Base-by-base conservation (phyloP, 1,140 invertebrate genomes). In the Lepeophtheirus salmonis region DNA sequence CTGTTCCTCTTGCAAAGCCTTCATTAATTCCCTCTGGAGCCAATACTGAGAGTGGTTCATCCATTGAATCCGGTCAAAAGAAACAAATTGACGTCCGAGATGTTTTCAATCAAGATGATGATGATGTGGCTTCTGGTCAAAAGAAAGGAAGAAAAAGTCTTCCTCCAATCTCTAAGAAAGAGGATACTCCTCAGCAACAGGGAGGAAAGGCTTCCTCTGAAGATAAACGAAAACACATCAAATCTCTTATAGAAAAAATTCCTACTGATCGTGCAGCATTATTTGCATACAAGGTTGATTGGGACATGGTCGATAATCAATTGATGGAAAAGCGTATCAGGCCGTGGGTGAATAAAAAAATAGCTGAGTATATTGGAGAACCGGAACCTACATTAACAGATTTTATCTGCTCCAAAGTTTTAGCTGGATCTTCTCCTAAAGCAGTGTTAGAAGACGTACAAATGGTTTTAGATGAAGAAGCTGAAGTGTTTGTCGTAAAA, bases 341-440 rank as follows among this genome's bases (percentile, higher is more conserved):
- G 66, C 94, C 94, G 53, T 98, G 95, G 95, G 92, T 98, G 61
- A 96, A 95, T 73, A 98, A 97, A 74, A 98, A 98, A 74, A 97
- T 98, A 63, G 85, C 96, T 63, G 92, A 97, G 76, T 97, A 97
- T 74, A 97, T 98, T 70, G 95, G 95, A 50, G 95, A 98, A 72
- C 92, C 94, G 41, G 95, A 98, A 74, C 88, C 89, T n/a, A 92
- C 90, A 12, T 75, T 98, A 56, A 89, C 96, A 12, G 90, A 97
- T 75, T 98, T 98, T 76, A 97, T 98, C 69, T 97, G 94, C 76
- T 89, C 89, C 65, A 96, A 97, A 78, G 88, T 98, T 55, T 78
- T 94, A 72, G 84, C 84, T 49, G 86, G 89, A 59, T 90, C 86
- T 68, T 79, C 83, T 64, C 91, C 95, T 41, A 85, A 91, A 70